These are phyloP conservation scores for Drosophila koepferae DNA, from an alignment of 2,888 invertebrate species.

Conservation along the genomic window DNA sequence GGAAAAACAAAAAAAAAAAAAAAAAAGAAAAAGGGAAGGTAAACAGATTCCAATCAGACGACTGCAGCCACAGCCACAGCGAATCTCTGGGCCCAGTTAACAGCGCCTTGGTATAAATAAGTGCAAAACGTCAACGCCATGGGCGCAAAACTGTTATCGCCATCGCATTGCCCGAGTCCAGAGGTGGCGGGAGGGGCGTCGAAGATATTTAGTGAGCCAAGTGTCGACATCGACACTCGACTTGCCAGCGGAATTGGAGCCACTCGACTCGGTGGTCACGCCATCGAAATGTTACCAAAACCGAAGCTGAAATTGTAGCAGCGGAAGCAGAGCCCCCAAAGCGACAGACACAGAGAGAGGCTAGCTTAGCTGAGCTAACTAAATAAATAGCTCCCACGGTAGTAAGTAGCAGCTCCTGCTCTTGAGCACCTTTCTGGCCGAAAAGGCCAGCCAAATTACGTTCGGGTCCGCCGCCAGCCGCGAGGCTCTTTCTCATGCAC, in stretches of 20 bases:
- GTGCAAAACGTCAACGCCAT: slow-evolving; percentile 80
- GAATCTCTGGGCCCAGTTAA: slow-evolving; percentile 51
- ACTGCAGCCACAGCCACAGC: slow-evolving; percentile 5
- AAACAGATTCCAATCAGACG: slow-evolving; percentile 64
- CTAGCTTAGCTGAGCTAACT: slow-evolving; percentile 16
- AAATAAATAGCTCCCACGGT: slow-evolving; percentile 76
- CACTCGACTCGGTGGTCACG: slow-evolving; percentile 72
- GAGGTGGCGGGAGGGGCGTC: neutral
- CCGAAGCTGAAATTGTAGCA: slow-evolving; percentile 70
- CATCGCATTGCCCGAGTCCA: slow-evolving; percentile 66
- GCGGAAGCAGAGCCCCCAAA: slow-evolving; percentile 58
- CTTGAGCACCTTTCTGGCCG: slow-evolving; percentile 62
- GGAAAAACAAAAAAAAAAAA: neutral
- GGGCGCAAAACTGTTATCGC: slow-evolving; percentile 77
- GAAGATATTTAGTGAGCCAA: slow-evolving; percentile 80
- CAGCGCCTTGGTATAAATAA: slow-evolving; percentile 67
- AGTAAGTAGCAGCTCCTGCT: slow-evolving; percentile 66
- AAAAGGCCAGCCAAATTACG: slow-evolving; percentile 77
- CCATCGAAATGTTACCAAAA: slow-evolving; percentile 62
- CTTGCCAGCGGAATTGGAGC: slow-evolving; percentile 44
- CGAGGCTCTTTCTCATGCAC: slow-evolving; percentile 55
- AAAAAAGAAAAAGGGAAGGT: slow-evolving; percentile 5
- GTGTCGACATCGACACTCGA: slow-evolving; percentile 65
- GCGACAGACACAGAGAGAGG: neutral
- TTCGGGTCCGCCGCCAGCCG: slow-evolving; percentile 34